Base-by-base conservation (phyloP, 2,888 invertebrate genomes). In the Hoplodrina ambigua region DNA sequence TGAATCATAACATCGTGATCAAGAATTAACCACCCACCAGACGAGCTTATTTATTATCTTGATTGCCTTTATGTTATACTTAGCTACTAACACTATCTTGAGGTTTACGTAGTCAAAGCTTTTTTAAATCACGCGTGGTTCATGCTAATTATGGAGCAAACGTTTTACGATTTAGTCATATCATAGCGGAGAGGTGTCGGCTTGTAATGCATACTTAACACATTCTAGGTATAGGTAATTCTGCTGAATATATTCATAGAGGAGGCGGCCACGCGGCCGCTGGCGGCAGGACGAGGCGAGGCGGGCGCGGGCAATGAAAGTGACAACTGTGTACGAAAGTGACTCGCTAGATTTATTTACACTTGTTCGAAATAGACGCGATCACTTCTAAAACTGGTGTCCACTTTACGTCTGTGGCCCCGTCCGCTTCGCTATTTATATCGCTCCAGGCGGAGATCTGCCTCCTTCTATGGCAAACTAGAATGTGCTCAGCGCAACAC, bases 341-440 rank as follows among this genome's bases (percentile, higher is more conserved):
- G 89, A 91, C 90, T 90, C 85, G 90, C 88, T 93, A 93, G 93
- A 94, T 94, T 94, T 94, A 95, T 94, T 94, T 93, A 94, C 94
- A 94, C 92, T 93, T 91, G 93, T 93, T 93, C 88, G 87, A 93
- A 94, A 95, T 95, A 95, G 93, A 93, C 87, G 85, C 89, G 87
- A 89, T 88, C 93, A 92, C 92, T 91, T 92, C 92, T 94, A 94
- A 92, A 95, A 94, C 94, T 93, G 90, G 92, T 94, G 94, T 93
- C 93, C 91, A 93, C 91, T 92, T 92, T 90, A 92, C 91, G 92
- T 91, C 90, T 90, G 89, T 89, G 89, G 87, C 85, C 86, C 89
- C 87, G 88, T 88, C 89, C 87, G 88, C 86, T 84, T 85, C 84
- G 92, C 94, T 95, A 95, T 94, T 94, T 93, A 94, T 95, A 95